Evolutionary conservation across 2,113 vertebrate species (phyloP).

Genomic region (Synchiropus splendidus): DNA sequence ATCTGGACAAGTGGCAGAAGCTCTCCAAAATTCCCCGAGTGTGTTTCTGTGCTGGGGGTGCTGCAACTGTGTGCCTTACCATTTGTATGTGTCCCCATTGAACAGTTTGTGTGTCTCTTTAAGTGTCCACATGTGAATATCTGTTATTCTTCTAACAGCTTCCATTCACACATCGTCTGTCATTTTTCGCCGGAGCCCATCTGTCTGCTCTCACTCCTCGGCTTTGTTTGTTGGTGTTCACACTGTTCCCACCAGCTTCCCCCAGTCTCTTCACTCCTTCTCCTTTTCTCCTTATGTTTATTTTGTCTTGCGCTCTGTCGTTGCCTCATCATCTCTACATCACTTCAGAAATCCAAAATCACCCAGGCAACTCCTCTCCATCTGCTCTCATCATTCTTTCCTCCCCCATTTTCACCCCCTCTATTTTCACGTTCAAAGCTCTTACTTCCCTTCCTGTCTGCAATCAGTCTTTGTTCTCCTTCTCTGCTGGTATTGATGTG

Average conservation of each 20-base stretch:
- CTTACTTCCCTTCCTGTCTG: not conserved
- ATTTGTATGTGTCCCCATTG: no score
- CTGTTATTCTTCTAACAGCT: not conserved
- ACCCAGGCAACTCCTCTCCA: conserved; percentile 50
- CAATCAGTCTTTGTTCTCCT: conserved; percentile 4
- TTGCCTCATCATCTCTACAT: conserved; percentile 24
- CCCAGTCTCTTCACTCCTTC: conserved; percentile 1
- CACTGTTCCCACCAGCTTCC: conserved; percentile 9
- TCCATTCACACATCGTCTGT: conserved; percentile 9
- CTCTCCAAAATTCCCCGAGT: conserved; percentile 7
- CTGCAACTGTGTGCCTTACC: not conserved
- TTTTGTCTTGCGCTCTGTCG: conserved; percentile 17
- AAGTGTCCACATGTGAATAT: conserved; percentile 1
- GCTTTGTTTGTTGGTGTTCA: conserved; percentile 28
- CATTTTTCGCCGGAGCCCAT: conserved; percentile 21
- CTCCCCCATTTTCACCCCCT: conserved; percentile 9
- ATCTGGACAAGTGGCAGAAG: conserved; percentile 41
- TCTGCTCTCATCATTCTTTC: conserved; percentile 27
- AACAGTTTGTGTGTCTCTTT: not conserved
- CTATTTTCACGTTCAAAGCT: not conserved
- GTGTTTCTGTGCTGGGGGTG: conserved; percentile 6
- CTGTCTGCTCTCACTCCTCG: conserved; percentile 22
- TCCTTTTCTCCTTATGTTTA: not conserved
- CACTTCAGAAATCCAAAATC: conserved; percentile 27
- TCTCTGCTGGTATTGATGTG: not conserved